These are phyloP conservation scores for Chelidonichthys spinosus DNA, from an alignment of 2,797 vertebrate genomes.

Conservation along the genomic window DNA sequence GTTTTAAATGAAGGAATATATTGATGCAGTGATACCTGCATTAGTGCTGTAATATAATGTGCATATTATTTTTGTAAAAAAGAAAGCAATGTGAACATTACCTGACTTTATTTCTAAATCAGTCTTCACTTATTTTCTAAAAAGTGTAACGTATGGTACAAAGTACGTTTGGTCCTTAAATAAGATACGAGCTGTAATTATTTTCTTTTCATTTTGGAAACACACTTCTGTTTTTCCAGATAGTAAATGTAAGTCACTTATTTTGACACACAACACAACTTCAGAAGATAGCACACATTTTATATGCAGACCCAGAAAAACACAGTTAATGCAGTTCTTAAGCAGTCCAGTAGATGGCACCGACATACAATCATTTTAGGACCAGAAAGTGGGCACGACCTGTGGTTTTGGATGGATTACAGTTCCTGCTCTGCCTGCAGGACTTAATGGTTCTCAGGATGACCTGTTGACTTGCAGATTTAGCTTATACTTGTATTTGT, in stretches of 20 bases:
- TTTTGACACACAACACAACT: background rate
- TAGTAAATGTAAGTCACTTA: conserved; percentile 2
- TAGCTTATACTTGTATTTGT: background rate
- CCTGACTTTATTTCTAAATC: background rate
- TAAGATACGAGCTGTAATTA: background rate
- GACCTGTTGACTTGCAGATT: background rate
- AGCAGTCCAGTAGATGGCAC: conserved; percentile 61
- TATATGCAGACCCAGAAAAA: background rate
- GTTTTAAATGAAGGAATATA: background rate
- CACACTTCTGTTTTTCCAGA: background rate
- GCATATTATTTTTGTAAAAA: background rate
- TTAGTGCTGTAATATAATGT: background rate
- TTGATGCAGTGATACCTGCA: background rate
- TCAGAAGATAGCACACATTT: background rate
- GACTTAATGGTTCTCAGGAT: background rate
- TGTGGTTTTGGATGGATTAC: background rate
- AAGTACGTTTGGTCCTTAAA: background rate
- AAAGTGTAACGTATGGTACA: background rate
- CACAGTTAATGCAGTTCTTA: background rate
- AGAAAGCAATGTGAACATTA: background rate
- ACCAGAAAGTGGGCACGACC: background rate
- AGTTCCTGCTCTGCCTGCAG: background rate
- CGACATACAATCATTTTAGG: conserved; percentile 22
- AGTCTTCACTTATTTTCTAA: background rate
- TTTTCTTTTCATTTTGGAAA: background rate